Conservation (phyloP, 2,797 vertebrate genomes). For the Allobates femoralis region DNA sequence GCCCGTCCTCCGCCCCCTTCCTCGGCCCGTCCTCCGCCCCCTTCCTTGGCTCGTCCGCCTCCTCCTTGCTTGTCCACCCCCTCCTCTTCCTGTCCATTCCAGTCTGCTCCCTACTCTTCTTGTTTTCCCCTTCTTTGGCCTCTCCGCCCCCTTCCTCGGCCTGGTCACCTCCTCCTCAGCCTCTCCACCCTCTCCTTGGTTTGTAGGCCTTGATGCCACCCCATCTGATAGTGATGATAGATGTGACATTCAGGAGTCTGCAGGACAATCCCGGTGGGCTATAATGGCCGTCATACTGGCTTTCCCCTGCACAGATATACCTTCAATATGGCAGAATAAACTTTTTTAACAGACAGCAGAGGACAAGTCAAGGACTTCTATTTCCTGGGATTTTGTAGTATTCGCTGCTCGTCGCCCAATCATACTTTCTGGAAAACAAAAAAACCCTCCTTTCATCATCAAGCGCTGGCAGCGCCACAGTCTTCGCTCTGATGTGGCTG, state of each 20-base stretch:
- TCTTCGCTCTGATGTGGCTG: neutral
- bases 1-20: too few species aligned
- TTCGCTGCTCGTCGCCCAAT: neutral
- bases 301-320: neutral
- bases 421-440: neutral
- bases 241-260: neutral
- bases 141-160: too few species aligned
- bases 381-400: neutral
- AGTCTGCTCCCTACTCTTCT: too few species aligned
- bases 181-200: too few species aligned
- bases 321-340: neutral
- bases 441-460: slow-evolving; percentile 5
- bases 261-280: neutral
- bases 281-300: neutral
- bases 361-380: neutral
- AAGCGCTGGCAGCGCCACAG: neutral
- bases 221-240: neutral
- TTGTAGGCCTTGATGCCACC: neutral
- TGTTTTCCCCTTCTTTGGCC: too few species aligned
- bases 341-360: neutral
- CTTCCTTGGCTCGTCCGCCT: too few species aligned
- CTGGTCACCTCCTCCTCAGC: too few species aligned
- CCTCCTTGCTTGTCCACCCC: too few species aligned
- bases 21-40: too few species aligned
- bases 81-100: too few species aligned